Base-by-base conservation (phyloP, 2,888 invertebrate genomes). In the Lissocephala sabroskyi region DNA sequence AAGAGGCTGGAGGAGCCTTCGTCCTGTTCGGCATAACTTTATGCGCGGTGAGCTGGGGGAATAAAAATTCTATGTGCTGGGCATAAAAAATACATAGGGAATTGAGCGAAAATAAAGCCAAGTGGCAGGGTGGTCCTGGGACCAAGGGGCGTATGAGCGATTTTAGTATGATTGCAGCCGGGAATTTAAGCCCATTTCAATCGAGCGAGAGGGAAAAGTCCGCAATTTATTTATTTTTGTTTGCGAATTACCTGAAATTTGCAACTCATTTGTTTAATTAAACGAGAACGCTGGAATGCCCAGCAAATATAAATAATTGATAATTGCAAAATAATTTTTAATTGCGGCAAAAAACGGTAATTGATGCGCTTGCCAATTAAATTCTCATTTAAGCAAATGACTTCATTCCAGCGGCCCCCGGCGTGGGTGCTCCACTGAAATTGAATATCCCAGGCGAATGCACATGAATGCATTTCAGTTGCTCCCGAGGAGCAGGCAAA, bases 41-140 rank as follows among this genome's bases (percentile, higher is more conserved):
- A n/a, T n/a, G n/a, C n/a, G n/a, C n/a, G n/a, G n/a, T 67, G 67
- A 47, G 55, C 51, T 59, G 68, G 68, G n/a, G n/a, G 74, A 70
- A 66, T 73, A 48, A 56, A 52, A 57, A 10, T 35, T 52, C 53
- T 49, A 52, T 57, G 59, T 54, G 45, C 35, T 23, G 54, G 64
- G 59, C 56, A 68, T 70, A 62, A 62, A 64, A 59, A 70, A 62
- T 66, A 74, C 55, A 66, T 48, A 55, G 74, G 70, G 74, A n/a
- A n/a, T 65, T 62, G 66, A 68, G 74, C 73, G 68, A 68, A 68
- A 61, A 65, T 10, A 35, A 57, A 53, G 55, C 52, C 45, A 62
- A 65, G 57, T 45, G 59, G 41, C 56, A 50, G 41, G 57, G 65
- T 53, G 61, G 50, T 70, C 52, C 28, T 53, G 74, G 74, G 70